Conservation (phyloP, 2,888 invertebrate species). For the Tinea pellionella region DNA sequence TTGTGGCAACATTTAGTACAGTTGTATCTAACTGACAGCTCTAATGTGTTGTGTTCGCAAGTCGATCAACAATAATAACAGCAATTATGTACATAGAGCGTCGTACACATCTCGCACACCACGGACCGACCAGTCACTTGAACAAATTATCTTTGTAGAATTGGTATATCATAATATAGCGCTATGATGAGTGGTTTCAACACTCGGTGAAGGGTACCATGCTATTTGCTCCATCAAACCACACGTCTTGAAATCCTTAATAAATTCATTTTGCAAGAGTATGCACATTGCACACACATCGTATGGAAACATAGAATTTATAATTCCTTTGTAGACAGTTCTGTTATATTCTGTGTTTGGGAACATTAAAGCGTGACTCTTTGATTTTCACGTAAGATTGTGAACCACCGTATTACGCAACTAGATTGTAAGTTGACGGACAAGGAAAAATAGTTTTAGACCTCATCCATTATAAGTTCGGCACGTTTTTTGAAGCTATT, state of each 20-base stretch:
- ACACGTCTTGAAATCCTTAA: constrained; percentile 13
- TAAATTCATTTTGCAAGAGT: constrained; percentile 11
- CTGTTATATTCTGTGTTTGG: background rate
- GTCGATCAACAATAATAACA: constrained; percentile 21
- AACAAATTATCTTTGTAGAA: constrained; percentile 20
- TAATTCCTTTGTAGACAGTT: background rate
- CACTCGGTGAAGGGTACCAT: constrained; percentile 21
- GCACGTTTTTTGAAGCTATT: constrained; percentile 13
- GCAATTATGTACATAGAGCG: constrained; percentile 19
- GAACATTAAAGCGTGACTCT: constrained; percentile 3
- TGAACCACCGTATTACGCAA: constrained; percentile 8
- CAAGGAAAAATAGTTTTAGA: constrained; percentile 1
- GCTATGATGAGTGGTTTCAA: constrained; percentile 21
- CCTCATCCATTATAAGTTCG: constrained; percentile 12
- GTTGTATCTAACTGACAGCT: constrained; percentile 7
- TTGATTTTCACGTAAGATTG: constrained; percentile 5
- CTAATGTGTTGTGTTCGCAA: constrained; percentile 18
- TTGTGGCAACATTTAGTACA: constrained; percentile 1
- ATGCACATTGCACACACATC: no score
- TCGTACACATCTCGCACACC: constrained; percentile 14
- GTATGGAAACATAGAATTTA: background rate
- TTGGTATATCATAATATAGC: constrained; percentile 21
- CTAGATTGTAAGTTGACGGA: constrained; percentile 6
- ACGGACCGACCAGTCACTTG: constrained; percentile 15
- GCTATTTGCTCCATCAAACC: constrained; percentile 9